Conservation (phyloP, 2,113 vertebrate genomes). For the Calyptomena viridis region DNA sequence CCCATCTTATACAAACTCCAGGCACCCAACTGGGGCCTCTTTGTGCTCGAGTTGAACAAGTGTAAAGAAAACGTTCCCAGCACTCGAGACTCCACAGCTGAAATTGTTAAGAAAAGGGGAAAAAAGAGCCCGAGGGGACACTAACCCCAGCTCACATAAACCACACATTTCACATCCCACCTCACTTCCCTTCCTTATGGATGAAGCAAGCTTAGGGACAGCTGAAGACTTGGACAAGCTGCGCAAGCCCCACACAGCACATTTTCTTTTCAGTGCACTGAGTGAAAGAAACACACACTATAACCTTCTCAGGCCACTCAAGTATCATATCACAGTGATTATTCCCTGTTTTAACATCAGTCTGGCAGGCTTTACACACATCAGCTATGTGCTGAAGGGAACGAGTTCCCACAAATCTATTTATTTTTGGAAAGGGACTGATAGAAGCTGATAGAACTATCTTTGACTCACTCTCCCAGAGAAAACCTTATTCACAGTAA, state of each 20-base stretch:
- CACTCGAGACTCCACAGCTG: neutral
- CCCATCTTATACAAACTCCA: neutral
- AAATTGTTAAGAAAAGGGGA: neutral
- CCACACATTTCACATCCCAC: neutral
- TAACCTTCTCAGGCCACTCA: neutral
- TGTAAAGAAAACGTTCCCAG: neutral
- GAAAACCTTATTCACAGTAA: neutral
- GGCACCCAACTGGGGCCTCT: neutral
- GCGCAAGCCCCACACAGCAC: neutral
- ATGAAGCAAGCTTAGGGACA: neutral
- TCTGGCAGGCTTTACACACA: neutral
- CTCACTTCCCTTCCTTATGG: neutral
- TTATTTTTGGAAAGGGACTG: conserved; percentile 23
- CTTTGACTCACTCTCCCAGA: neutral
- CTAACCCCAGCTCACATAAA: neutral
- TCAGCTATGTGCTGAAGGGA: neutral
- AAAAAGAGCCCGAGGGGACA: neutral
- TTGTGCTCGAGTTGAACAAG: neutral
- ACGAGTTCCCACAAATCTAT: neutral
- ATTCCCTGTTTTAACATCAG: neutral
- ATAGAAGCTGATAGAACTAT: neutral
- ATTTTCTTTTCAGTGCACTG: neutral
- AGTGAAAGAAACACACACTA: neutral
- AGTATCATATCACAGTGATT: neutral
- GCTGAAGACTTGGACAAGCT: neutral